Evolutionary conservation across 37 sponge, comb jelly and placozoan genomes (phyloP).

Genomic region (Beroe forskalii): DNA sequence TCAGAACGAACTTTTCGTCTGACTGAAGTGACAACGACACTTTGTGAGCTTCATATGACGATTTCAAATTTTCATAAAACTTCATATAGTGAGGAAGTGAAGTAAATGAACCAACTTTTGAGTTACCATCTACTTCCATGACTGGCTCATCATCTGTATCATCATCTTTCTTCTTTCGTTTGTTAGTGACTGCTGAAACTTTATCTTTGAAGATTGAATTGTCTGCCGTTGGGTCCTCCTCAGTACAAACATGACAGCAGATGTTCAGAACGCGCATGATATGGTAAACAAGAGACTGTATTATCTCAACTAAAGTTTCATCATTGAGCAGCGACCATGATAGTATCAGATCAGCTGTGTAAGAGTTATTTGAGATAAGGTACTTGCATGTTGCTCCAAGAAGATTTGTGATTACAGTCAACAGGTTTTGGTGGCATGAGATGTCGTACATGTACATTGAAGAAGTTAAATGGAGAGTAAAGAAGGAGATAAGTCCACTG

Average conservation of each 20-base stretch:
- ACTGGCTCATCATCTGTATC: background rate
- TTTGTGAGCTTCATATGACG: conserved; percentile 62
- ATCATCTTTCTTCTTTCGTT: conserved; percentile 53
- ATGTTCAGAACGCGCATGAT: conserved; percentile 54
- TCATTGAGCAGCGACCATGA: conserved; percentile 22
- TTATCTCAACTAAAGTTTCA: conserved; percentile 46
- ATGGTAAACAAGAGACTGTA: conserved; percentile 38
- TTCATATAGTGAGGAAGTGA: conserved; percentile 57
- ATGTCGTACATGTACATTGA: conserved; percentile 66
- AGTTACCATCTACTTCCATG: background rate
- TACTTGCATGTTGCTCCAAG: conserved; percentile 47
- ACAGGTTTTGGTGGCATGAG: conserved; percentile 59
- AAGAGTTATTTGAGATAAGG: conserved; percentile 17
- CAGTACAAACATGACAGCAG: conserved; percentile 36
- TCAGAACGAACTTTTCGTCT: conserved; percentile 45
- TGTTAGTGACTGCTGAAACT: conserved; percentile 16
- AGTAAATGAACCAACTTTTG: conserved; percentile 34
- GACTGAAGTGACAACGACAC: conserved; percentile 27
- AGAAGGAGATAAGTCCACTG: conserved; percentile 53
- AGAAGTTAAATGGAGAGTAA: conserved; percentile 31
- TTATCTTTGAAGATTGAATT: background rate
- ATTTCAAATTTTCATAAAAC: conserved; percentile 48
- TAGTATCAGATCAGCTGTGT: conserved; percentile 39
- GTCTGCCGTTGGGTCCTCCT: conserved; percentile 11
- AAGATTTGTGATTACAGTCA: conserved; percentile 6